Evolutionary conservation across 2,888 invertebrate genomes (phyloP).

Genomic region (Mantis religiosa): DNA sequence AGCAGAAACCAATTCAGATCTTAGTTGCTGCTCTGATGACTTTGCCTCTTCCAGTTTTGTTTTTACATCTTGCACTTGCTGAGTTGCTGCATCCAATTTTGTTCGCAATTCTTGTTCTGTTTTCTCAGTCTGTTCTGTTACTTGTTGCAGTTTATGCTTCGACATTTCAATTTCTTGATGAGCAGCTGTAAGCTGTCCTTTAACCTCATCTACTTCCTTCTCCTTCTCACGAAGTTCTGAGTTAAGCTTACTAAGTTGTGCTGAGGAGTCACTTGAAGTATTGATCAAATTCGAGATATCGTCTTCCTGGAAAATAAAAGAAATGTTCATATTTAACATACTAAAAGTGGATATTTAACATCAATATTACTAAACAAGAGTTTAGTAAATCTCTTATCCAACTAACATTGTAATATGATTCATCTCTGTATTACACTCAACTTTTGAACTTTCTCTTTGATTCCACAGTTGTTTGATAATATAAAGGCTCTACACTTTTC

Average conservation of each 20-base stretch:
- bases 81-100: constrained; percentile 35
- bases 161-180: constrained; percentile 32
- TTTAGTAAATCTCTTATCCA: too few species aligned
- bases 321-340: neutral
- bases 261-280: constrained; percentile 57
- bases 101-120: constrained; percentile 35
- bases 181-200: constrained; percentile 34
- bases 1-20: constrained; percentile 45
- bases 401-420: too few species aligned
- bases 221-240: constrained; percentile 56
- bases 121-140: constrained; percentile 37
- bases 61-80: constrained; percentile 45
- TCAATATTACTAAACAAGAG: too few species aligned
- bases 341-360: neutral
- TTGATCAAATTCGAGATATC: constrained; percentile 54
- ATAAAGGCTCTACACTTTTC: too few species aligned
- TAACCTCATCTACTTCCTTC: constrained; percentile 41
- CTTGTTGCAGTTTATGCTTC: constrained; percentile 50
- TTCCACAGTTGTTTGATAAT: too few species aligned
- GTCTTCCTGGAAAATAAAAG: constrained; percentile 36
- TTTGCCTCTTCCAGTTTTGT: constrained; percentile 44
- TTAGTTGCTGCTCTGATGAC: constrained; percentile 44
- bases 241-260: constrained; percentile 53
- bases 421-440: too few species aligned
- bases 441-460: too few species aligned